A percentile compares a stretch with the other conserved stretches of the same genome.
Evolutionary conservation across 2,797 vertebrate species (phyloP).

Genomic region (Monodelphis domestica): DNA sequence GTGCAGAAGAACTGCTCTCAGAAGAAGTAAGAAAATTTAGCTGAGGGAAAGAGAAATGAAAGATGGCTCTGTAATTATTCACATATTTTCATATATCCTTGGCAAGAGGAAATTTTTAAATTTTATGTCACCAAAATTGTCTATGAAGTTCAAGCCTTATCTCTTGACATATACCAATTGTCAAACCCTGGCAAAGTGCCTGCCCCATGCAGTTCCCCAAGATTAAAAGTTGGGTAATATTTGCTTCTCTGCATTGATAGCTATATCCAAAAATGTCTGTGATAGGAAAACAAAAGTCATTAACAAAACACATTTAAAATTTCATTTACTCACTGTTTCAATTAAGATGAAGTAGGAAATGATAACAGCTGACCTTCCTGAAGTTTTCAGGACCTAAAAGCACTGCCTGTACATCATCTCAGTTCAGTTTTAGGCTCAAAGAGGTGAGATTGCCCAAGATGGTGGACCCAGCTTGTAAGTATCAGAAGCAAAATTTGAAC

Average conservation of each 20-base stretch:
- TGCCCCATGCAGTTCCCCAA: background rate
- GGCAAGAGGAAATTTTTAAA: background rate
- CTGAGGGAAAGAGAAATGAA: conserved; percentile 1
- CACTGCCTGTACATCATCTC: background rate
- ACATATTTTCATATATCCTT: background rate
- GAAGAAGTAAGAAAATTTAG: background rate
- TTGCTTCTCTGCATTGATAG: background rate
- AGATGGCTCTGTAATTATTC: background rate
- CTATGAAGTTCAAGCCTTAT: background rate
- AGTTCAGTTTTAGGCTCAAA: background rate
- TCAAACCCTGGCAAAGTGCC: background rate
- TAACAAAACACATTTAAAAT: background rate
- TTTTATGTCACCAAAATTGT: background rate
- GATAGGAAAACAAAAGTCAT: background rate
- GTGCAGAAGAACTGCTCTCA: conserved; percentile 23
- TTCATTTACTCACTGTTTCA: background rate
- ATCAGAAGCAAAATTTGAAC: background rate
- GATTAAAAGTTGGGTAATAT: background rate
- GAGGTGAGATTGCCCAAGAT: background rate
- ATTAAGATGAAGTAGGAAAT: background rate
- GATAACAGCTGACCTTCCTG: background rate
- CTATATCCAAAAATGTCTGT: background rate
- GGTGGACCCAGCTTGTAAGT: background rate
- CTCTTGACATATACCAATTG: background rate
- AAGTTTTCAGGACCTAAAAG: background rate